A percentile compares a stretch with the other conserved stretches of the same genome.
These are phyloP conservation scores for Ophion costatus DNA, from an alignment of 2,888 invertebrate species.

Conservation along the genomic window DNA sequence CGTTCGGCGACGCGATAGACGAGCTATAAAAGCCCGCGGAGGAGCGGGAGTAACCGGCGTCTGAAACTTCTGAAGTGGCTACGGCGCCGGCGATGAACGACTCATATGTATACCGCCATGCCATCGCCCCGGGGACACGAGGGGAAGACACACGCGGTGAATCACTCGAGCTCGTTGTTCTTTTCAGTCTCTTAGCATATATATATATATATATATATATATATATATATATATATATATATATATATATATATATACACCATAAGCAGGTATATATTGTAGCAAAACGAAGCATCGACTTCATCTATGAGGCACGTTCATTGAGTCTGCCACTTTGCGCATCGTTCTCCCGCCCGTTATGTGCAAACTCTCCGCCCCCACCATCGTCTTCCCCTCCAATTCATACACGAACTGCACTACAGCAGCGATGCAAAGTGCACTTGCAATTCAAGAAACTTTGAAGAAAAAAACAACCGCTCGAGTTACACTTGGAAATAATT, in stretches of 20 bases:
- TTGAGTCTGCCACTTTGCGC: background rate
- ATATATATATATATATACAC: background rate
- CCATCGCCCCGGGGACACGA: background rate
- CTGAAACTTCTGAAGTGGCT: slow-evolving; percentile 62
- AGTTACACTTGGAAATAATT: too few species aligned
- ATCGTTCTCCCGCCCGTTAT: background rate
- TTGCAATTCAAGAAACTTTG: too few species aligned
- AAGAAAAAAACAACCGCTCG: too few species aligned
- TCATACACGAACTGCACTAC: background rate
- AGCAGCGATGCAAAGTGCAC: too few species aligned
- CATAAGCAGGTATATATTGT: background rate
- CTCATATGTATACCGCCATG: slow-evolving; percentile 24
- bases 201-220: background rate
- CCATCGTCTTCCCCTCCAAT: background rate
- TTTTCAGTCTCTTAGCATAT: slow-evolving; percentile 28
- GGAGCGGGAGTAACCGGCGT: slow-evolving; percentile 37
- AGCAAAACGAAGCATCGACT: background rate
- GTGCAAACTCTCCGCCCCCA: background rate
- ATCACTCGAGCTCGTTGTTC: slow-evolving; percentile 57
- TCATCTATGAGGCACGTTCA: background rate
- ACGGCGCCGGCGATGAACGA: slow-evolving; percentile 55
- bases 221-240: background rate
- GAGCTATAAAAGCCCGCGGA: slow-evolving; percentile 25
- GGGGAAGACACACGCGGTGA: slow-evolving; percentile 48
- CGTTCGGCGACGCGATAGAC: slow-evolving; percentile 31